These are phyloP conservation scores for Molorchus minor DNA, from an alignment of 2,888 invertebrate genomes.

Conservation along the genomic window DNA sequence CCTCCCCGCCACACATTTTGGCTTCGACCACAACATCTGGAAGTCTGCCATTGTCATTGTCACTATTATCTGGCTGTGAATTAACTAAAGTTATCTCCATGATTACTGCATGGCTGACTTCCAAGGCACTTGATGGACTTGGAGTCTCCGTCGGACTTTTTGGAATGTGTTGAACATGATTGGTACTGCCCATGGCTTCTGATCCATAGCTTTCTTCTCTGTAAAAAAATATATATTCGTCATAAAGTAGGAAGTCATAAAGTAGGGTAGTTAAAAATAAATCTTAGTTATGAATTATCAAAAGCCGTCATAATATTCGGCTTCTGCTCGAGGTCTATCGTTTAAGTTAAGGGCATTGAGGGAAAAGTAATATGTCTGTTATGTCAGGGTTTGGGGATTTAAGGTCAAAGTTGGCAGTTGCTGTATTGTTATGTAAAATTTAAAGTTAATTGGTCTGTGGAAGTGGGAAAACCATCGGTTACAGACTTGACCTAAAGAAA, in stretches of 20 bases:
- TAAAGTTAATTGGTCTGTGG: too few species aligned
- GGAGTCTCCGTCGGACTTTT: constrained; percentile 52
- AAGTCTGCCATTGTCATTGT: constrained; percentile 64
- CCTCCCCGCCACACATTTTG: constrained; percentile 59
- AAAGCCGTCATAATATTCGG: neutral
- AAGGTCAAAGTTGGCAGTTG: too few species aligned
- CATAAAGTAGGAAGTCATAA: neutral
- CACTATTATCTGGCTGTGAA: constrained; percentile 51
- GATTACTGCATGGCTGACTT: constrained; percentile 51
- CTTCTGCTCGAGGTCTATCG: neutral
- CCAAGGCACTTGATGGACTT: constrained; percentile 58
- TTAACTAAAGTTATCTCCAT: constrained; percentile 57
- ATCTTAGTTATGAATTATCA: neutral
- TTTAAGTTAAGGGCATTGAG: neutral
- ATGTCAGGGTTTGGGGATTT: too few species aligned
- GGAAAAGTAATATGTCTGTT: neutral
- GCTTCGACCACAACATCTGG: constrained; percentile 67
- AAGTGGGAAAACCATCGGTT: too few species aligned
- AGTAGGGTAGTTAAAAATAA: neutral
- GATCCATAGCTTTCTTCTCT: constrained; percentile 62
- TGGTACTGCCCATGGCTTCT: constrained; percentile 60
- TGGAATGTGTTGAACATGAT: constrained; percentile 56
- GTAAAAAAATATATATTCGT: constrained; percentile 28
- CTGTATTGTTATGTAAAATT: too few species aligned
- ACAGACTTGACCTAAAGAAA: too few species aligned